Percentiles rank a stretch among this genome's conserved stretches.
Evolutionary conservation across 1,140 invertebrate genomes (phyloP).

Genomic region (roundworm (Caenorhabditis elegans)): DNA sequence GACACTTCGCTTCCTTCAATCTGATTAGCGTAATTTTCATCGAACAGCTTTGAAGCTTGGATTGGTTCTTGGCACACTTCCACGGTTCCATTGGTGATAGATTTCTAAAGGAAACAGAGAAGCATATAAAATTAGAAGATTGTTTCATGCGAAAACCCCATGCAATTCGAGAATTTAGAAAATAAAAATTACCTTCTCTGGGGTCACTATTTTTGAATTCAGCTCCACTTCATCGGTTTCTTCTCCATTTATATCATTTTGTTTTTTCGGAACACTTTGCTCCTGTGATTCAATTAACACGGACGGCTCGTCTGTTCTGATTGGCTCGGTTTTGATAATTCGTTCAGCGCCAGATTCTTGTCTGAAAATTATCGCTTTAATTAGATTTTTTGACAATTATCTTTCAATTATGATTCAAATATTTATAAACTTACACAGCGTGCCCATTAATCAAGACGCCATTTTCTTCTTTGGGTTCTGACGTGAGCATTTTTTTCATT

Average conservation of each 20-base stretch:
- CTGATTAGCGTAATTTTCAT: not conserved
- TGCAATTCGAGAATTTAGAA: too few relatives aligned
- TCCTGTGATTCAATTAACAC: too few relatives aligned
- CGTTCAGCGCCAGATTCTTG: not conserved
- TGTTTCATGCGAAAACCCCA: not conserved
- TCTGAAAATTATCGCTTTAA: not conserved
- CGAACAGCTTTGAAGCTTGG: not conserved
- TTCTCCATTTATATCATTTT: not conserved
- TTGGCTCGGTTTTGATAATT: too few relatives aligned
- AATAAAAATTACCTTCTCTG: too few relatives aligned
- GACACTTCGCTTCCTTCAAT: not conserved
- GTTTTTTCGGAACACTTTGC: too few relatives aligned
- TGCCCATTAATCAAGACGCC: not conserved
- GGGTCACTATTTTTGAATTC: not conserved
- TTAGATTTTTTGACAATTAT: not conserved
- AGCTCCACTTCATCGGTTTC: not conserved
- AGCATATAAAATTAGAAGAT: not conserved
- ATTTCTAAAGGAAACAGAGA: not conserved
- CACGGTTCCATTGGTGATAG: not conserved
- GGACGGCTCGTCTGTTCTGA: too few relatives aligned
- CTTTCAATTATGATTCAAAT: not conserved
- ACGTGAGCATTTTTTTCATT: not conserved
- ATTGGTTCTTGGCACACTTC: conserved; percentile 16
- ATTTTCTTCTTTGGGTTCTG: not conserved
- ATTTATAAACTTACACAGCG: not conserved